Percentiles rank a stretch among this genome's conserved stretches.
Conservation (phyloP, 2,113 vertebrate species). For the Camarhynchus parvulus region DNA sequence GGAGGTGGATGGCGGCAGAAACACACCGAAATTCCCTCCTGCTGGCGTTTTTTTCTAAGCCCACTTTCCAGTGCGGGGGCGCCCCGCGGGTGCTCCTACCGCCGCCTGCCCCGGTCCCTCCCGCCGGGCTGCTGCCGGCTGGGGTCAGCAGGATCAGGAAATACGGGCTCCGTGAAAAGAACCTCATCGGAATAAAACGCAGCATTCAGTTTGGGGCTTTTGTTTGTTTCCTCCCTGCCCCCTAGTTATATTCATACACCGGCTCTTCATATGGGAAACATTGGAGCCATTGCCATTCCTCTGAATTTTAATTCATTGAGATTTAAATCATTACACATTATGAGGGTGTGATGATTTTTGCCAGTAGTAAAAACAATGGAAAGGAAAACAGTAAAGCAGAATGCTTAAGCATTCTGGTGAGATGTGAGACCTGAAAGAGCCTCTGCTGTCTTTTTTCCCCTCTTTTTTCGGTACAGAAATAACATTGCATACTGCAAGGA, state of each 20-base stretch:
- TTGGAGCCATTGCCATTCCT: neutral
- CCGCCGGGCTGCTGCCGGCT: neutral
- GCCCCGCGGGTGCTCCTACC: neutral
- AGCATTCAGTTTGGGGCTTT: neutral
- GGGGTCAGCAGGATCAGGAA: neutral
- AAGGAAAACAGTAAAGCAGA: neutral
- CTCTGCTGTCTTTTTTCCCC: neutral
- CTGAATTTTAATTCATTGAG: neutral
- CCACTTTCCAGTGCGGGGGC: neutral
- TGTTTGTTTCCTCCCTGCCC: neutral
- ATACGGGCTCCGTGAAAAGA: neutral
- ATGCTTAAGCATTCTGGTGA: neutral
- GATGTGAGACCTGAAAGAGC: slow-evolving; percentile 25
- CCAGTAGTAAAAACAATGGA: slow-evolving; percentile 15
- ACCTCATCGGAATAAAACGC: neutral
- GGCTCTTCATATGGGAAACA: slow-evolving; percentile 4
- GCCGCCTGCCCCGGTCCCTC: neutral
- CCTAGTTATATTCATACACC: neutral
- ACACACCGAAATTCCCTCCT: neutral
- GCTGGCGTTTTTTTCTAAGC: neutral
- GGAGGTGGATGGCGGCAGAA: neutral
- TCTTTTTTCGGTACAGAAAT: neutral
- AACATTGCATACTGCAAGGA: slow-evolving; percentile 11
- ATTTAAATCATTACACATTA: slow-evolving; percentile 10
- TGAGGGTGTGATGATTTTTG: slow-evolving; percentile 36